Conservation (phyloP, 2,797 vertebrate species). For the Xenentodon cancila region DNA sequence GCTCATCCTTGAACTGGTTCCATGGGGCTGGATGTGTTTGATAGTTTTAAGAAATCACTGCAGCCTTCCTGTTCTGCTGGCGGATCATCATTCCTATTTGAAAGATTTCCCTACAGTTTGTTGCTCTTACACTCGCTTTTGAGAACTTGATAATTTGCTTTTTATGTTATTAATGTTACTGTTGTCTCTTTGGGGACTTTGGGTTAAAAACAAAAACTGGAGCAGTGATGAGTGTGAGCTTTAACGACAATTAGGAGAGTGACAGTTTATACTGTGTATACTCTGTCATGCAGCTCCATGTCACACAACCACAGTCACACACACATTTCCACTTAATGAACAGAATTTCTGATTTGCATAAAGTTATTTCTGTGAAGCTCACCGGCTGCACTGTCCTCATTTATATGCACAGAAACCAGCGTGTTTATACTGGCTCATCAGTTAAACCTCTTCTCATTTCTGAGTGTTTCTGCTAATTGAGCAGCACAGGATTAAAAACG, state of each 20-base stretch:
- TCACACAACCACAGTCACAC: conserved; percentile 8
- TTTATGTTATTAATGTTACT: too few relatives aligned
- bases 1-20: too few relatives aligned
- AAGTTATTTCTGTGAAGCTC: conserved; percentile 15
- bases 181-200: neutral
- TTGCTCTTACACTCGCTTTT: too few relatives aligned
- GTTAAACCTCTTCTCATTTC: neutral
- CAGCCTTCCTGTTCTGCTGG: too few relatives aligned
- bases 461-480: conserved; percentile 22
- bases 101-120: too few relatives aligned
- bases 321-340: conserved; percentile 42
- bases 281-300: neutral
- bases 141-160: too few relatives aligned
- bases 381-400: neutral
- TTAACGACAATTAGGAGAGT: neutral
- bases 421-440: neutral
- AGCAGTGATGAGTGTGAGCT: neutral
- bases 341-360: conserved; percentile 30
- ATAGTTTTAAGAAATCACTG: too few relatives aligned
- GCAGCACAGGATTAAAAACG: neutral
- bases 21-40: too few relatives aligned
- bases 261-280: neutral
- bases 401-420: neutral
- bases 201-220: neutral
- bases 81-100: too few relatives aligned